Evolutionary conservation across 1,140 invertebrate genomes (phyloP).

Genomic region (Zaprionus ornatus): DNA sequence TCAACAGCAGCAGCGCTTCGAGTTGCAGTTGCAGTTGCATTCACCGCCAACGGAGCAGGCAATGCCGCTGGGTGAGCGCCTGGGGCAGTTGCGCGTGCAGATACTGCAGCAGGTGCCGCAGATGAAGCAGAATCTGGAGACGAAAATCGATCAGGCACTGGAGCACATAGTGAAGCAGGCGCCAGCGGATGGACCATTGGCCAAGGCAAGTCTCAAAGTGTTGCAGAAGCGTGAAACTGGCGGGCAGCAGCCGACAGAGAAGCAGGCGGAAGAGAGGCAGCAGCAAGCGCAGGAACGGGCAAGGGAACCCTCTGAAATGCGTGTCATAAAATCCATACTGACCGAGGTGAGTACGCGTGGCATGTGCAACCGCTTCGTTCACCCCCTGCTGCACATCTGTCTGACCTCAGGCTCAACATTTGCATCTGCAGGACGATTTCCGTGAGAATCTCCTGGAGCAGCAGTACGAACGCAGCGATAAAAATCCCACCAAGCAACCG

Average conservation of each 20-base stretch:
- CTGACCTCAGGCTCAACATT: conserved; percentile 28
- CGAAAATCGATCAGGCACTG: conserved; percentile 66
- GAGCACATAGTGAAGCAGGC: conserved; percentile 61
- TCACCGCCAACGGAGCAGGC: conserved; percentile 17
- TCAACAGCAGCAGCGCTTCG: conserved; percentile 23
- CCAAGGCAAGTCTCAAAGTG: conserved; percentile 60
- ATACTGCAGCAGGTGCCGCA: conserved; percentile 57
- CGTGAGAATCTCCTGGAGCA: conserved; percentile 64
- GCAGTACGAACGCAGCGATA: conserved; percentile 21
- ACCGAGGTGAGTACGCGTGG: conserved; percentile 50
- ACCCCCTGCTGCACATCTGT: not conserved
- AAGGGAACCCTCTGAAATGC: conserved; percentile 34
- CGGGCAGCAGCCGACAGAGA: not conserved
- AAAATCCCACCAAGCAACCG: not conserved
- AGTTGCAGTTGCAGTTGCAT: conserved; percentile 32
- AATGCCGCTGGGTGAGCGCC: conserved; percentile 32
- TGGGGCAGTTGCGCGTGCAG: conserved; percentile 48
- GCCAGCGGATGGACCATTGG: conserved; percentile 51
- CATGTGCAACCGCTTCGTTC: not conserved
- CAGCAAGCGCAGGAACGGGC: conserved; percentile 2
- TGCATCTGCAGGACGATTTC: conserved; percentile 68
- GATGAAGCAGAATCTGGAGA: conserved; percentile 65
- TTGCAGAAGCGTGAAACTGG: conserved; percentile 46
- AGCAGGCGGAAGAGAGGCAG: conserved; percentile 1
- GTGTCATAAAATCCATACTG: conserved; percentile 65